Evolutionary conservation across 1,140 invertebrate species (phyloP), one percentile per base, ranked within the genome.

Genomic region (Grapholita molesta): DNA sequence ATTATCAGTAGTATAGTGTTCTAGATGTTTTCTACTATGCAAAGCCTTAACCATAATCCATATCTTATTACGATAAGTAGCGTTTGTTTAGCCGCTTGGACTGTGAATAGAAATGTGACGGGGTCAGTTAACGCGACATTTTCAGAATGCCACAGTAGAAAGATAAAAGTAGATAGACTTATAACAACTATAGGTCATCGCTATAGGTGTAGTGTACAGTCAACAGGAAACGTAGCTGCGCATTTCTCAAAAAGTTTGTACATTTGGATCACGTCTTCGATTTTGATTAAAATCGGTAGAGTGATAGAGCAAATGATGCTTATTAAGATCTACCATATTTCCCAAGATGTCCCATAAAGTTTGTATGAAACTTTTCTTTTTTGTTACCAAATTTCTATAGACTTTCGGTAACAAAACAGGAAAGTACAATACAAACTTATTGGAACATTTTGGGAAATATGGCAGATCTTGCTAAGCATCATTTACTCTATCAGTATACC

Each of bases 11-110:
- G 25, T 28, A 30, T 32, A 61, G 55, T 61, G 55, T 28, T 61
- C n/a, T 61, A 61, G 25, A 61, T 61, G 55, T 61, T 61, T 57
- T 61, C 55, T 61, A 61, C 55, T 61, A 61, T 9, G 55, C 24
- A 30, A 25, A 61, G 55, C 55, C 30, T 61, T 61, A 61, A 30
- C 15, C 55, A 61, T 61, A 61, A 61, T 61, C 15, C 55, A 61
- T 61, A 61, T 61, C 55, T n/a, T 61, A 61, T 3, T 61, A 61
- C 25, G 2, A 4, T 61, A 61, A 61, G 55, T 28, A 32, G 1
- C 55, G 25, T 61, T 61, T 61, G 32, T 32, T 28, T 28, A 61
- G 55, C 55, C 25, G 24, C 55, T 55, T 55, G 2, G 9, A 24
- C 24, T 61, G 18, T 48, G 42, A 21, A 48, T 48, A 48, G 2